These are phyloP conservation scores for Agrochola lychnidis DNA, from an alignment of 2,888 invertebrate genomes.

Conservation along the genomic window DNA sequence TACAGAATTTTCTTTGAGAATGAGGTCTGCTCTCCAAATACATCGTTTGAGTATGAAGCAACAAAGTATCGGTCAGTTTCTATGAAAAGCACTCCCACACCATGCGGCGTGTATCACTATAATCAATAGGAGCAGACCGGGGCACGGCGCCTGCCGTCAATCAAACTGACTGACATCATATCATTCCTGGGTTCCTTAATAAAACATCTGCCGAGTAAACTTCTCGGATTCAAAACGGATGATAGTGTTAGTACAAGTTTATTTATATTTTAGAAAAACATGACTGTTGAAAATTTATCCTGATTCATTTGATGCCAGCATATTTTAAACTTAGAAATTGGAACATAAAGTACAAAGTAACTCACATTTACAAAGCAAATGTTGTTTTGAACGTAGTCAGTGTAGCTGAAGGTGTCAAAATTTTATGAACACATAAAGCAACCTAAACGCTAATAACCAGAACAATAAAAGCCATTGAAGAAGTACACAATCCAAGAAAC, in stretches of 20 bases:
- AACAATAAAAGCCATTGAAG: slow-evolving; percentile 54
- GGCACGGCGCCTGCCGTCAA: slow-evolving; percentile 82
- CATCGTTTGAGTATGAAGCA: slow-evolving; percentile 55
- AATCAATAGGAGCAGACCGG: slow-evolving; percentile 66
- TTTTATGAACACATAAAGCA: slow-evolving; percentile 36
- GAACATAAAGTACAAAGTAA: slow-evolving; percentile 28
- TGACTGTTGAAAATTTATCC: slow-evolving; percentile 49
- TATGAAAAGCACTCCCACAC: slow-evolving; percentile 67
- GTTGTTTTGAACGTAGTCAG: slow-evolving; percentile 21
- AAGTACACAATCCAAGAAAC: slow-evolving; percentile 48
- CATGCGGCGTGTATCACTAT: slow-evolving; percentile 62
- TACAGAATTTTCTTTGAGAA: slow-evolving; percentile 26
- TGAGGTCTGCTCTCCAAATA: slow-evolving; percentile 24
- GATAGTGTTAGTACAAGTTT: slow-evolving; percentile 65
- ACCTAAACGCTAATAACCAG: slow-evolving; percentile 48
- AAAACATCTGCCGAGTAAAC: slow-evolving; percentile 75
- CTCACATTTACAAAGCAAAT: slow-evolving; percentile 11
- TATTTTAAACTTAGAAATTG: slow-evolving; percentile 30
- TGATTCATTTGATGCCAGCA: slow-evolving; percentile 50
- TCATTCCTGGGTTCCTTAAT: slow-evolving; percentile 78
- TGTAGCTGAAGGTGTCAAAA: slow-evolving; percentile 31
- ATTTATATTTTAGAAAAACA: slow-evolving; percentile 70
- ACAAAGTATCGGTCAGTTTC: slow-evolving; percentile 61
- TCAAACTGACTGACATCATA: slow-evolving; percentile 81
- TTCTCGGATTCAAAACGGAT: slow-evolving; percentile 67